These are phyloP conservation scores for Rhodeus uyekii DNA, from an alignment of 2,797 vertebrate genomes.

Conservation along the genomic window DNA sequence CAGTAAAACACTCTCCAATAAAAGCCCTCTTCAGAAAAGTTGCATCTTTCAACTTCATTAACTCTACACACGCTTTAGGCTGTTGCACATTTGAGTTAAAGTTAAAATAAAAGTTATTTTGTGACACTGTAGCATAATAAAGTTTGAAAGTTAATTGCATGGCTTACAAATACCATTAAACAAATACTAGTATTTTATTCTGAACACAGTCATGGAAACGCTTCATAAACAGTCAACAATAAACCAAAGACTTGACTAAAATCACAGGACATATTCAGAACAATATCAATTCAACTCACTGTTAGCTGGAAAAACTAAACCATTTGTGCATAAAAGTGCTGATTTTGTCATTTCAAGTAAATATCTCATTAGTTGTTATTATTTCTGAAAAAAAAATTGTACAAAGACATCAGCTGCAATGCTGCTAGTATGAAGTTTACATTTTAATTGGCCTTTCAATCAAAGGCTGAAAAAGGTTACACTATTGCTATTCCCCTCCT, in stretches of 20 bases:
- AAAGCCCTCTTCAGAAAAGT: neutral
- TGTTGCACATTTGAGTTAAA: neutral
- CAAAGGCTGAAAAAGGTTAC: slow-evolving; percentile 54
- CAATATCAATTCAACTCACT: neutral
- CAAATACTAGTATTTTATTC: neutral
- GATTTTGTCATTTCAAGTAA: neutral
- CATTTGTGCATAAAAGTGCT: neutral
- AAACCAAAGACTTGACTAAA: neutral
- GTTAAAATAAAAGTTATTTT: neutral
- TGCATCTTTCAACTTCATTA: neutral
- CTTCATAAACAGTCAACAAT: neutral
- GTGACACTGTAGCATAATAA: neutral
- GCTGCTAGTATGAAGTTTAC: slow-evolving; percentile 4
- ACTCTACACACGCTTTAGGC: neutral
- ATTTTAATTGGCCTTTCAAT: slow-evolving; percentile 59
- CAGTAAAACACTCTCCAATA: neutral
- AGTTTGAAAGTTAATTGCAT: neutral
- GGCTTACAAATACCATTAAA: neutral
- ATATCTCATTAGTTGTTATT: slow-evolving; percentile 30
- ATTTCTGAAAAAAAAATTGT: slow-evolving; percentile 27
- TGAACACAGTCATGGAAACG: neutral
- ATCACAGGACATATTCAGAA: neutral
- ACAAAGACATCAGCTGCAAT: neutral
- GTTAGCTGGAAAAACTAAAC: neutral
- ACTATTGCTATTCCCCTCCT: slow-evolving; percentile 50